Percentiles rank a stretch among this genome's conserved stretches.
Evolutionary conservation across 2,888 invertebrate species (phyloP).

Genomic region (Lithosia quadra): DNA sequence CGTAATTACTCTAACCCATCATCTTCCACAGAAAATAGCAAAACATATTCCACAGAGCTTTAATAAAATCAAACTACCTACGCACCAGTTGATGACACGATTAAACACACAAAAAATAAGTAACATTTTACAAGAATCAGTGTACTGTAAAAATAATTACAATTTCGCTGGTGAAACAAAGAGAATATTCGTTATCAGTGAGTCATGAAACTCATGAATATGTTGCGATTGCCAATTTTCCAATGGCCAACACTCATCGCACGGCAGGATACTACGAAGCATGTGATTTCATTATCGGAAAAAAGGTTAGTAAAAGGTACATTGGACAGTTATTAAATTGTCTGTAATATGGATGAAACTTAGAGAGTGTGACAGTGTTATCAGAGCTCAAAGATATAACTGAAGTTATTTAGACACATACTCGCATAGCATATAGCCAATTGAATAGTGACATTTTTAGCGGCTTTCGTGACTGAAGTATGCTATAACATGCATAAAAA

Average conservation of each 20-base stretch:
- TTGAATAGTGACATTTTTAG: too few species aligned
- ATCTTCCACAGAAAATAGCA: not conserved
- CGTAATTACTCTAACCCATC: not conserved
- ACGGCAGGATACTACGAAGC: slow-evolving; percentile 24
- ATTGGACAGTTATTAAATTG: slow-evolving; percentile 14
- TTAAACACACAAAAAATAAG: slow-evolving; percentile 2
- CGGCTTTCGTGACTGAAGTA: too few species aligned
- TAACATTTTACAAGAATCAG: not conserved
- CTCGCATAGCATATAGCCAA: not conserved
- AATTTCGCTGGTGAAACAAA: slow-evolving; percentile 24
- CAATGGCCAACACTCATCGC: slow-evolving; percentile 35
- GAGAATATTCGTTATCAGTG: slow-evolving; percentile 14
- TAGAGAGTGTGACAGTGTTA: not conserved
- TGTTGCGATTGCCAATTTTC: slow-evolving; percentile 47
- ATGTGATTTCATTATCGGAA: slow-evolving; percentile 47
- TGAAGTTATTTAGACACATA: not conserved
- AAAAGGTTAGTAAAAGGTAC: slow-evolving; percentile 14
- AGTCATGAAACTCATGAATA: slow-evolving; percentile 39
- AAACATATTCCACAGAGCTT: not conserved
- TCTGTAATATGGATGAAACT: slow-evolving; percentile 10
- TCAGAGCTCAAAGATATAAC: not conserved
- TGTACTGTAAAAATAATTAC: slow-evolving; percentile 16
- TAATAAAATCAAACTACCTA: not conserved
- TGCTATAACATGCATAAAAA: too few species aligned
- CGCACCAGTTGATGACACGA: not conserved